phyloP scores from a whole-genome alignment of 2,113 vertebrate genomes.

The Eubucco bourcierii region DNA sequence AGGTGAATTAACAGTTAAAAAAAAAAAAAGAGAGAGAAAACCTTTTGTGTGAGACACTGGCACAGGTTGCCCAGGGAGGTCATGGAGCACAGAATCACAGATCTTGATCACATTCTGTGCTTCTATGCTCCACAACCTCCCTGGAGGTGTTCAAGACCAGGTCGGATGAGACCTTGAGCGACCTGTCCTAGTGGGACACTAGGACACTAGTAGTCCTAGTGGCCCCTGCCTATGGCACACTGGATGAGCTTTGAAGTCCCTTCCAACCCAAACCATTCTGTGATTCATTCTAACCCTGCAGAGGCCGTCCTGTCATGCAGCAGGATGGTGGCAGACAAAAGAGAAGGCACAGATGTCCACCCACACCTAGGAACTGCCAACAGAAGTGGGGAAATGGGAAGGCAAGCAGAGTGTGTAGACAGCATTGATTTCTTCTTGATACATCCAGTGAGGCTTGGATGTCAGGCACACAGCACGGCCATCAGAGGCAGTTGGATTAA shows the following conservation, averaged over 20 bases:
- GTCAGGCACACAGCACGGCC: not conserved
- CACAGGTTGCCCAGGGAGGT: too few relatives aligned
- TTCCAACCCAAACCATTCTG: too few relatives aligned
- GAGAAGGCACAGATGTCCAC: not conserved
- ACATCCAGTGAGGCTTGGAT: rapidly evolving
- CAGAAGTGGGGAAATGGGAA: not conserved
- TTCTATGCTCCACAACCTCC: too few relatives aligned
- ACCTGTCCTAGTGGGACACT: too few relatives aligned
- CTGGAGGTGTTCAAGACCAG: too few relatives aligned
- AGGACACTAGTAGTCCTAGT: too few relatives aligned
- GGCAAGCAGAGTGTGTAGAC: not conserved
- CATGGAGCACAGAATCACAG: too few relatives aligned
- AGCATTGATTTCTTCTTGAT: not conserved
- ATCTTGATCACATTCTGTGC: too few relatives aligned
- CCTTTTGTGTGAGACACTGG: too few relatives aligned
- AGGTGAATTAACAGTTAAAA: not conserved
- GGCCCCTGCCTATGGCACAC: too few relatives aligned
- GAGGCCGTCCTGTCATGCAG: not conserved
- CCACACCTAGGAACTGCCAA: not conserved
- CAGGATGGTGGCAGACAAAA: not conserved
- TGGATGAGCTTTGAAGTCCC: too few relatives aligned
- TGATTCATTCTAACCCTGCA: not conserved
- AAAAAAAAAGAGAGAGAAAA: not conserved
- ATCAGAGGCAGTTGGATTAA: not conserved
- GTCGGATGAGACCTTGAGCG: too few relatives aligned